Conservation (phyloP, 92 coral and sea anemone genomes). For the Blastomussa wellsi region DNA sequence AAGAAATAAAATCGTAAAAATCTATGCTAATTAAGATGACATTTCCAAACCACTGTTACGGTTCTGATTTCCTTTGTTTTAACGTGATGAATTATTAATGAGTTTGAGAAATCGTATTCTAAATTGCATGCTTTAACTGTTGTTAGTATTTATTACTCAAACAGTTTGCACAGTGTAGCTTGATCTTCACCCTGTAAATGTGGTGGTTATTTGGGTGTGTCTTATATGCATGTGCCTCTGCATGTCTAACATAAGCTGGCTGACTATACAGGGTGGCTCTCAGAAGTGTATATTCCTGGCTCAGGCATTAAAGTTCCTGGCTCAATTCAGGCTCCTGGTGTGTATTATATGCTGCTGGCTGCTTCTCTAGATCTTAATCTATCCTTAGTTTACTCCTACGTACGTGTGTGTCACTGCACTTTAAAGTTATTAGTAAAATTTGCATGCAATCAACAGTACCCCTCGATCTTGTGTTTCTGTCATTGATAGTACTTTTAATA, state of each 20-base stretch:
- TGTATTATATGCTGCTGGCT: slow-evolving; percentile 63
- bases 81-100: too few relatives aligned
- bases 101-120: too few relatives aligned
- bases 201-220: slow-evolving; percentile 1
- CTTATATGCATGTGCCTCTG: slow-evolving; percentile 49
- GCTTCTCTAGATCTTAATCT: slow-evolving; percentile 48
- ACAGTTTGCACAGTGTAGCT: slow-evolving; percentile 44
- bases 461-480: not conserved
- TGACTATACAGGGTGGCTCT: slow-evolving; percentile 91
- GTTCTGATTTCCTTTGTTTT: too few relatives aligned
- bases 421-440: slow-evolving; percentile 1
- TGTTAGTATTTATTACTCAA: slow-evolving; percentile 31
- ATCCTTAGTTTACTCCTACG: slow-evolving; percentile 16
- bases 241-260: slow-evolving; percentile 68
- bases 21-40: too few relatives aligned
- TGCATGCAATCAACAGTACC: not conserved
- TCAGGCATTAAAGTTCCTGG: slow-evolving; percentile 99
- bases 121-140: slow-evolving; percentile 17
- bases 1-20: too few relatives aligned
- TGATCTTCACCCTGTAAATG: slow-evolving; percentile 32
- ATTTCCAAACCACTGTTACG: too few relatives aligned
- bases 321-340: slow-evolving; percentile 98
- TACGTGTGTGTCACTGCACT: slow-evolving; percentile 41
- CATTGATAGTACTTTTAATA: too few relatives aligned
- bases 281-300: slow-evolving; percentile 93